Evolutionary conservation across 2,888 invertebrate genomes (phyloP).

Genomic region (Campoplex nolae): DNA sequence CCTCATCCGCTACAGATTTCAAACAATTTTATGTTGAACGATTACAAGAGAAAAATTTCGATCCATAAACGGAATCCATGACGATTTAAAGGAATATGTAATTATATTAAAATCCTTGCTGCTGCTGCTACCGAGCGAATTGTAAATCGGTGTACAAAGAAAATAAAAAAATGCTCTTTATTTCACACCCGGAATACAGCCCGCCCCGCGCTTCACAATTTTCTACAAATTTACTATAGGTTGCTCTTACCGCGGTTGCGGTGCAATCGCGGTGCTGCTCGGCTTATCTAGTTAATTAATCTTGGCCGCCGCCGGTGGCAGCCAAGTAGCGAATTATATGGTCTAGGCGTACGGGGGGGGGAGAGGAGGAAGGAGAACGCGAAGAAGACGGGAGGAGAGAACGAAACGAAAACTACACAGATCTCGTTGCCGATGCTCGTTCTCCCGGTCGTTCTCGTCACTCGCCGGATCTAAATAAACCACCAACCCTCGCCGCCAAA

Average conservation of each 20-base stretch:
- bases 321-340: conserved; percentile 66
- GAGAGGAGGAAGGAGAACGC: neutral
- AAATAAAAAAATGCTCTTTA: conserved; percentile 6
- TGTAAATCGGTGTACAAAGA: neutral
- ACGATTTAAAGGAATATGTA: neutral
- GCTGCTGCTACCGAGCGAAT: too few relatives aligned
- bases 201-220: neutral
- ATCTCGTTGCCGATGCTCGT: conserved; percentile 12
- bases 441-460: conserved; percentile 36
- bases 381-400: neutral
- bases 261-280: conserved; percentile 40
- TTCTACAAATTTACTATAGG: conserved; percentile 28
- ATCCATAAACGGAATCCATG: too few relatives aligned
- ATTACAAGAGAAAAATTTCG: too few relatives aligned
- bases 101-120: neutral
- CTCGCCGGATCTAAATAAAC: neutral
- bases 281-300: conserved; percentile 84
- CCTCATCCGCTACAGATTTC: neutral
- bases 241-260: conserved; percentile 57
- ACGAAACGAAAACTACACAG: conserved; percentile 45
- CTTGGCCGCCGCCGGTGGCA: conserved; percentile 79
- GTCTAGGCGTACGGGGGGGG: conserved; percentile 25
- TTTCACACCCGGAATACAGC: conserved; percentile 30
- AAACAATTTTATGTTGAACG: neutral
- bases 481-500: neutral